Percentiles rank a stretch among this genome's conserved stretches.
Evolutionary conservation across 2,888 invertebrate genomes (phyloP).

Genomic region (Latheticus oryzae): DNA sequence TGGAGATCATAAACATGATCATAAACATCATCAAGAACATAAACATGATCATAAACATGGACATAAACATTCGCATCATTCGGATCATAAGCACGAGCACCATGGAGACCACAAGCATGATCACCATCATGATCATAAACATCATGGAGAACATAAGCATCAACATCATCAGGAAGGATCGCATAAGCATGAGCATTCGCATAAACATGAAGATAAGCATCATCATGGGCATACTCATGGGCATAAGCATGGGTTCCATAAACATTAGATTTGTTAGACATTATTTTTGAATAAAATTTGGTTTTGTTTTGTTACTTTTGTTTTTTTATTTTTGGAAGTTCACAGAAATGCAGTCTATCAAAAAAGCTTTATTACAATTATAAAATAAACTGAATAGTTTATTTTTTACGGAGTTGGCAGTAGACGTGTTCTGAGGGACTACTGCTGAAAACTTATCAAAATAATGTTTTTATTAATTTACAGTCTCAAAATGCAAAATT

Average conservation of each 20-base stretch:
- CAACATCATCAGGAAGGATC: conserved; percentile 43
- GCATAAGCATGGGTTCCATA: conserved; percentile 37
- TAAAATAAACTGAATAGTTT: background rate
- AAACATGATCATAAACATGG: conserved; percentile 50
- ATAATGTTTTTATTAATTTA: no score
- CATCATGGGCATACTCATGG: conserved; percentile 40
- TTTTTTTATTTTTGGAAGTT: background rate
- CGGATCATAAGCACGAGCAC: conserved; percentile 47
- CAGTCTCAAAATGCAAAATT: no score
- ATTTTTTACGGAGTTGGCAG: no score
- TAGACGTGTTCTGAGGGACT: no score
- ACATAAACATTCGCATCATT: conserved; percentile 47
- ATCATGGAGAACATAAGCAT: conserved; percentile 48
- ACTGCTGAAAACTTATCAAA: no score
- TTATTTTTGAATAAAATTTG: conserved; percentile 16
- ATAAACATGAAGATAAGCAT: conserved; percentile 43
- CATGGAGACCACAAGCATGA: conserved; percentile 48
- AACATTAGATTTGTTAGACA: conserved; percentile 16
- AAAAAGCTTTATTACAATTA: background rate
- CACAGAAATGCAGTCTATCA: background rate
- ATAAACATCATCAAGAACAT: conserved; percentile 51
- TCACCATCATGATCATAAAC: conserved; percentile 45
- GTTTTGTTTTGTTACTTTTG: conserved; percentile 6
- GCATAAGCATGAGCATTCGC: conserved; percentile 45
- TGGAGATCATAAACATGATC: conserved; percentile 50